Evolutionary conservation across 1,140 invertebrate species (phyloP).

Genomic region (Pissodes strobi): DNA sequence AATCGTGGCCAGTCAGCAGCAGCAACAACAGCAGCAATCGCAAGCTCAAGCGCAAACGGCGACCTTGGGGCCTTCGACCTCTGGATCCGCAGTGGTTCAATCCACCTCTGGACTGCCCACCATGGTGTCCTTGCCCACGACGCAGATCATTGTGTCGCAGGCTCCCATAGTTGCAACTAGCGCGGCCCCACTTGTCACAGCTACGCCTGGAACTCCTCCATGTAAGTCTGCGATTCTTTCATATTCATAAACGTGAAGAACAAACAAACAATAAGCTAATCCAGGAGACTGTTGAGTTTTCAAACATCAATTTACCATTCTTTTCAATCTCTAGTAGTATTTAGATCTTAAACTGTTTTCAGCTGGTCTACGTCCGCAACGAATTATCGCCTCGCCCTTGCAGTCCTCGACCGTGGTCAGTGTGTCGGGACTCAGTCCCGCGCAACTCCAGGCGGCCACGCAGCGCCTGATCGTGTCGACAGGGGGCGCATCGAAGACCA

Average conservation of each 20-base stretch:
- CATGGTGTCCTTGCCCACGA: conserved; percentile 5
- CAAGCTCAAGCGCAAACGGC: conserved; percentile 11
- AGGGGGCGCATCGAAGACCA: conserved; percentile 48
- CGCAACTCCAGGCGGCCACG: conserved; percentile 58
- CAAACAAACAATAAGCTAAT: neutral
- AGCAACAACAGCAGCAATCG: neutral
- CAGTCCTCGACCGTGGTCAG: conserved; percentile 58
- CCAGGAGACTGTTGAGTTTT: neutral
- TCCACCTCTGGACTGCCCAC: conserved; percentile 8
- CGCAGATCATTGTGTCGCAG: conserved; percentile 27
- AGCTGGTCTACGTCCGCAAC: conserved; percentile 56
- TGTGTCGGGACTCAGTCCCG: conserved; percentile 54
- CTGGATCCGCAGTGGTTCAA: conserved; percentile 11
- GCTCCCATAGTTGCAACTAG: conserved; percentile 38
- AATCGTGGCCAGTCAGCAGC: too few species aligned
- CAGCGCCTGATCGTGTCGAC: conserved; percentile 58
- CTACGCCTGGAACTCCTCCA: conserved; percentile 50
- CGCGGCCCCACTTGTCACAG: conserved; percentile 54
- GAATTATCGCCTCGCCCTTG: conserved; percentile 58
- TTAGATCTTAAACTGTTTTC: too few species aligned
- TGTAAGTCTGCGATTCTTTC: conserved; percentile 38
- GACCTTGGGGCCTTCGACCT: neutral
- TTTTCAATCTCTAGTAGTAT: too few species aligned
- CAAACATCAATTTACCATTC: conserved; percentile 15
- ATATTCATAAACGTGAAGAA: neutral